Conservation (phyloP, 2,797 vertebrate species). For the Parauchenoglanis ngamensis region DNA sequence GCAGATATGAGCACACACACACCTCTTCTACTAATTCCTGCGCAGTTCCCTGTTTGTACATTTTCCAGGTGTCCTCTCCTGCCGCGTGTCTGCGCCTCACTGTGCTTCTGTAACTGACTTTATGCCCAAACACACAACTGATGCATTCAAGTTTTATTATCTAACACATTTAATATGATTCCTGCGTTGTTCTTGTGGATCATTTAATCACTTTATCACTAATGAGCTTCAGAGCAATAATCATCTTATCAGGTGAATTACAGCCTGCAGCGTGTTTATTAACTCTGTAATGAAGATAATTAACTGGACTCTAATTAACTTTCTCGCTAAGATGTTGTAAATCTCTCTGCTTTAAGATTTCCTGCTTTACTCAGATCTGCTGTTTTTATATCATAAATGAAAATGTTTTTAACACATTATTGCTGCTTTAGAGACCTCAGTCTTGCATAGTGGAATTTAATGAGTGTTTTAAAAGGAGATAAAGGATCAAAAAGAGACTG, state of each 20-base stretch:
- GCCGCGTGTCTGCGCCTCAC: background rate
- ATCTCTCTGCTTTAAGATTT: background rate
- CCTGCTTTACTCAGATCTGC: background rate
- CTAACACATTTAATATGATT: background rate
- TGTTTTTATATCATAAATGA: background rate
- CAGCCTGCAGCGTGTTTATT: background rate
- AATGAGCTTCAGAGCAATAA: conserved; percentile 20
- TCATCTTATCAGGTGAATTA: background rate
- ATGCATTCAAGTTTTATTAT: background rate
- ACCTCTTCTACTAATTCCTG: background rate
- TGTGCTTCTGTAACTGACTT: background rate
- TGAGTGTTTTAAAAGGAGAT: background rate
- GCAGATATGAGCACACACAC: background rate
- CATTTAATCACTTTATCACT: background rate
- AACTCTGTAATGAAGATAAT: background rate
- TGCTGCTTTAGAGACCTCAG: background rate
- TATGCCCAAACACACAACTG: background rate
- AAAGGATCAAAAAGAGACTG: background rate
- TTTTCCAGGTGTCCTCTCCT: background rate
- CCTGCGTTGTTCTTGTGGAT: background rate
- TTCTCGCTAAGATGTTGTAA: background rate
- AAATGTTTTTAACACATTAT: background rate
- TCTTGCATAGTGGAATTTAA: background rate
- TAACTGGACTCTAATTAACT: background rate
- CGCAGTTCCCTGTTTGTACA: background rate